Evolutionary conservation across 2,888 invertebrate species (phyloP).

Genomic region (Drosophila heteroneura): DNA sequence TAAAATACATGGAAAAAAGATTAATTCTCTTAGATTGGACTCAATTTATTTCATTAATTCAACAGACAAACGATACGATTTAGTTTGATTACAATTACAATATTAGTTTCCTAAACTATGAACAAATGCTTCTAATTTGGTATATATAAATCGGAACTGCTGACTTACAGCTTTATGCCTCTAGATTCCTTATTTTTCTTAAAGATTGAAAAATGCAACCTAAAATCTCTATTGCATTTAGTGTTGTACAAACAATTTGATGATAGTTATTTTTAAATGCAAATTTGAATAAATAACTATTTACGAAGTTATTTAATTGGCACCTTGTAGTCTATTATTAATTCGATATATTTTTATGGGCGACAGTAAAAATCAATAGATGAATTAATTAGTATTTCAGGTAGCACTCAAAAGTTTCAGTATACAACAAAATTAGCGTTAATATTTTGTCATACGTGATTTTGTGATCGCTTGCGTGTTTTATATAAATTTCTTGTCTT

Average conservation of each 20-base stretch:
- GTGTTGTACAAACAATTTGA: neutral
- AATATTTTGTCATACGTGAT: slow-evolving; percentile 11
- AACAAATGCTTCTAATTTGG: neutral
- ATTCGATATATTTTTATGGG: neutral
- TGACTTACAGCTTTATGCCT: neutral
- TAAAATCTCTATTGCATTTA: neutral
- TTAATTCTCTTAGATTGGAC: neutral
- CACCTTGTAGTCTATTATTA: neutral
- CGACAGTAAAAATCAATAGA: neutral
- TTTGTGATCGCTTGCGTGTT: slow-evolving; percentile 12
- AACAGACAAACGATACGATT: neutral
- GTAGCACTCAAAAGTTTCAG: slow-evolving; percentile 1
- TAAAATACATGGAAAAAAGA: neutral
- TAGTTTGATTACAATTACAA: neutral
- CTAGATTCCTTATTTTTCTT: neutral
- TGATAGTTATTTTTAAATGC: neutral
- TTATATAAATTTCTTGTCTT: slow-evolving; percentile 2
- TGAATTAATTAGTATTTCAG: slow-evolving; percentile 8
- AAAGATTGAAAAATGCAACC: neutral
- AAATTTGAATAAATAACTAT: neutral
- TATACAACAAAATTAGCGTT: slow-evolving; percentile 6
- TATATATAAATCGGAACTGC: neutral
- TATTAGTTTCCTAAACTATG: neutral
- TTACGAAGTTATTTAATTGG: neutral
- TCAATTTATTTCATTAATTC: neutral